These are phyloP conservation scores for Tillus elongatus DNA, from an alignment of 2,888 invertebrate species.

Conservation along the genomic window DNA sequence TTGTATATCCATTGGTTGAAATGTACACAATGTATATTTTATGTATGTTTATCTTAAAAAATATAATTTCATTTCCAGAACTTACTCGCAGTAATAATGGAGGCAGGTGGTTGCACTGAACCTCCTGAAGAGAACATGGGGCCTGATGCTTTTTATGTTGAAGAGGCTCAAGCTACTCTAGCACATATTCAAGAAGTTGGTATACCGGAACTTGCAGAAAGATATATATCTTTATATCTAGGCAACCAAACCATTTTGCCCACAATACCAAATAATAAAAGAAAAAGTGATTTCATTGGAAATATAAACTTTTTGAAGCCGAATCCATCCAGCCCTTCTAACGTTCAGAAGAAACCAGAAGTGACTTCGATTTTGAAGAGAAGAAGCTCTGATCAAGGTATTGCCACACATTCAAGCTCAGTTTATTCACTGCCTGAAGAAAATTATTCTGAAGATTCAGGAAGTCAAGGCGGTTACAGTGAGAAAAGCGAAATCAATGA, in stretches of 20 bases:
- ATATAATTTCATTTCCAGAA: conserved; percentile 42
- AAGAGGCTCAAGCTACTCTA: conserved; percentile 81
- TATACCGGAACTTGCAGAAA: conserved; percentile 58
- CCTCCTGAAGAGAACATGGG: conserved; percentile 53
- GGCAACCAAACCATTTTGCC: conserved; percentile 49
- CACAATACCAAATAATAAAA: conserved; percentile 26
- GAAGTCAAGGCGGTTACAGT: conserved; percentile 57
- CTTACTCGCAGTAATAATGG: conserved; percentile 61
- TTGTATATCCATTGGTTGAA: too few species aligned
- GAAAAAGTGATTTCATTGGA: conserved; percentile 34
- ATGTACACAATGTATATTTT: too few species aligned
- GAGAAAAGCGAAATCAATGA: conserved; percentile 58
- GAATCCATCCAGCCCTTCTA: neutral
- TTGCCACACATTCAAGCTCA: conserved; percentile 42
- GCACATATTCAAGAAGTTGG: conserved; percentile 69
- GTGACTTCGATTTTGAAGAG: conserved; percentile 52
- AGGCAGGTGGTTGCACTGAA: conserved; percentile 67
- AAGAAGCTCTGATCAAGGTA: conserved; percentile 45
- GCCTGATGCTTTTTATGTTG: conserved; percentile 77
- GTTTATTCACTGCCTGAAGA: conserved; percentile 38
- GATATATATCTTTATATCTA: conserved; percentile 59
- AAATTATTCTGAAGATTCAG: conserved; percentile 58
- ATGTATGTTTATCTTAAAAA: too few species aligned
- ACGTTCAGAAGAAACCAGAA: conserved; percentile 37
- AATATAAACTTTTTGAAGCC: conserved; percentile 25